Conservation (phyloP, 2,888 invertebrate genomes). For the Apotomis capreana region DNA sequence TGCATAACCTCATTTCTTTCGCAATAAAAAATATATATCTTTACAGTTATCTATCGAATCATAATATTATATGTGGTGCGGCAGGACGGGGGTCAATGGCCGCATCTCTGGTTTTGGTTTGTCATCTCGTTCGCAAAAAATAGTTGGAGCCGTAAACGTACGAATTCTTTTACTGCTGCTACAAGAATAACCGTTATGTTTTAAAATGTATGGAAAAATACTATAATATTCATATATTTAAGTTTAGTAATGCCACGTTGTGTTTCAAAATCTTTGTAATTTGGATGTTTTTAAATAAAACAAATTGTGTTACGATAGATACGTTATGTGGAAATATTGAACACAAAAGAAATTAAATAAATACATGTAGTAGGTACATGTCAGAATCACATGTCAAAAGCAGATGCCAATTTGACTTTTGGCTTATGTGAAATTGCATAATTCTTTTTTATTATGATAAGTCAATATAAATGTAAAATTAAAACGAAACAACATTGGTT, state of each 20-base stretch:
- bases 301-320: too few species aligned
- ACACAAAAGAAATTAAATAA: too few species aligned
- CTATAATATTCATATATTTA: not conserved
- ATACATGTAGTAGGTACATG: too few species aligned
- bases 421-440: too few species aligned
- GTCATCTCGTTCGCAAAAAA: slow-evolving; percentile 61
- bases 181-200: slow-evolving; percentile 28
- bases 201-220: slow-evolving; percentile 1
- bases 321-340: too few species aligned
- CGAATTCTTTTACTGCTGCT: slow-evolving; percentile 23
- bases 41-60: slow-evolving; percentile 81
- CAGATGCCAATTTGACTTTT: too few species aligned
- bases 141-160: slow-evolving; percentile 46
- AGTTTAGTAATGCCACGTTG: not conserved
- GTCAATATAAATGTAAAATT: too few species aligned
- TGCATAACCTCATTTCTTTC: slow-evolving; percentile 67
- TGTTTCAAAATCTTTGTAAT: too few species aligned
- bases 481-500: too few species aligned
- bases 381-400: too few species aligned
- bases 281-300: too few species aligned
- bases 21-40: slow-evolving; percentile 74
- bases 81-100: slow-evolving; percentile 70
- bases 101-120: slow-evolving; percentile 65
- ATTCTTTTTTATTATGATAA: too few species aligned
- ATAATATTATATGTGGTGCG: slow-evolving; percentile 65